Percentiles rank a stretch among this genome's conserved stretches.
phyloP scores from a whole-genome alignment of 2,113 vertebrate species.

The Carollia perspicillata region DNA sequence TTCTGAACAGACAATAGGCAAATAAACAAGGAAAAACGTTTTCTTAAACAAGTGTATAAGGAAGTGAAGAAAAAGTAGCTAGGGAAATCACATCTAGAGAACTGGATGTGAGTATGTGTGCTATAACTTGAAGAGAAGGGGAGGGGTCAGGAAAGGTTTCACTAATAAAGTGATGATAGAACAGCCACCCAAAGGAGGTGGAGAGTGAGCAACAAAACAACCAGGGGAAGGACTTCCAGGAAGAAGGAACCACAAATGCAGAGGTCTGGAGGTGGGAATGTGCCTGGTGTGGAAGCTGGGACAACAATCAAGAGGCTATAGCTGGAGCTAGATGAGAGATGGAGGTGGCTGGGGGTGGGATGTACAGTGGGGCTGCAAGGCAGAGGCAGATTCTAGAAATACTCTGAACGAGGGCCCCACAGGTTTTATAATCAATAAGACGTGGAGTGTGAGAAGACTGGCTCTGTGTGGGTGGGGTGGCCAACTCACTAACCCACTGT shows the following conservation, averaged over 20 bases:
- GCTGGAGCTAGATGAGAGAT: background rate
- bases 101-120: background rate
- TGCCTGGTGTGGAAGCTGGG: background rate
- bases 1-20: background rate
- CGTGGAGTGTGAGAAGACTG: background rate
- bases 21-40: background rate
- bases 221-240: background rate
- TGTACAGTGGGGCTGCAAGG: background rate
- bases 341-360: background rate
- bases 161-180: background rate
- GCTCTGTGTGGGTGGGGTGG: background rate
- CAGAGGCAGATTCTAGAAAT: background rate
- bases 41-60: rapidly evolving
- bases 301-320: background rate
- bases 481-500: too few relatives aligned
- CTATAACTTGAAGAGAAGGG: background rate
- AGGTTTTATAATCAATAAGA: background rate
- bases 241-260: background rate
- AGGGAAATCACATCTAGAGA: background rate
- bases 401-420: background rate
- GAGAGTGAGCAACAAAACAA: background rate
- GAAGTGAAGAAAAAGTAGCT: background rate
- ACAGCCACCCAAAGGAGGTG: background rate
- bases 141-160: background rate
- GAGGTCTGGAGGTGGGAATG: background rate